These are phyloP conservation scores for Pitta sordida DNA, from an alignment of 2,113 vertebrate species.

Conservation along the genomic window DNA sequence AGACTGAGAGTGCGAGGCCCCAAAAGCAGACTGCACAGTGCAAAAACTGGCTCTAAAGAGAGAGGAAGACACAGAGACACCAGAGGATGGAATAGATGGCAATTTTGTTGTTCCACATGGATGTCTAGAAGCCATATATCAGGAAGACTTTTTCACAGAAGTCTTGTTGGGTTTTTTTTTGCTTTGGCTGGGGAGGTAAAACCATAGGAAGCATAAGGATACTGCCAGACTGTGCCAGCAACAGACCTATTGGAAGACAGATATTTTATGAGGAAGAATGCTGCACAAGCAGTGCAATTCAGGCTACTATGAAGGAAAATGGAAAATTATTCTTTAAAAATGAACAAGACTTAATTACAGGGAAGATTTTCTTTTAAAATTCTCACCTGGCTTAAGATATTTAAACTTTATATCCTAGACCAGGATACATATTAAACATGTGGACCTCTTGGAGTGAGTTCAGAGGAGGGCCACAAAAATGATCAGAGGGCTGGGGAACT, in stretches of 20 bases:
- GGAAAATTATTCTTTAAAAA: background rate
- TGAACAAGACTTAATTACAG: background rate
- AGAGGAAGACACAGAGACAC: background rate
- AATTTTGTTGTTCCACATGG: background rate
- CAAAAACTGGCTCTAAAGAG: background rate
- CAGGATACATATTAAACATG: background rate
- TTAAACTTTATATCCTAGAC: background rate
- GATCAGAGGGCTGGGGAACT: background rate
- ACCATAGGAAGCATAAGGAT: background rate
- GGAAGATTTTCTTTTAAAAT: background rate
- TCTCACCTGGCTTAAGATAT: background rate
- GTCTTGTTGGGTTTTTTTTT: accelerated
- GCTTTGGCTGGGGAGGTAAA: background rate
- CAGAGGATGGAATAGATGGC: background rate
- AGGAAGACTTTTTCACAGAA: background rate
- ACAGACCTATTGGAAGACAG: background rate
- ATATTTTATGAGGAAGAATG: background rate
- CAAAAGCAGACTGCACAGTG: background rate
- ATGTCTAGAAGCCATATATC: background rate
- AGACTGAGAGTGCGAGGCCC: background rate
- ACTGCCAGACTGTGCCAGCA: background rate
- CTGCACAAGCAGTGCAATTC: background rate
- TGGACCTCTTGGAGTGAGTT: background rate
- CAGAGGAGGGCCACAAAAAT: background rate
- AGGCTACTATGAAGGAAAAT: background rate